Evolutionary conservation across 2,113 vertebrate genomes (phyloP), one percentile per base, ranked within the genome.

Genomic region (Engraulis encrasicolus): DNA sequence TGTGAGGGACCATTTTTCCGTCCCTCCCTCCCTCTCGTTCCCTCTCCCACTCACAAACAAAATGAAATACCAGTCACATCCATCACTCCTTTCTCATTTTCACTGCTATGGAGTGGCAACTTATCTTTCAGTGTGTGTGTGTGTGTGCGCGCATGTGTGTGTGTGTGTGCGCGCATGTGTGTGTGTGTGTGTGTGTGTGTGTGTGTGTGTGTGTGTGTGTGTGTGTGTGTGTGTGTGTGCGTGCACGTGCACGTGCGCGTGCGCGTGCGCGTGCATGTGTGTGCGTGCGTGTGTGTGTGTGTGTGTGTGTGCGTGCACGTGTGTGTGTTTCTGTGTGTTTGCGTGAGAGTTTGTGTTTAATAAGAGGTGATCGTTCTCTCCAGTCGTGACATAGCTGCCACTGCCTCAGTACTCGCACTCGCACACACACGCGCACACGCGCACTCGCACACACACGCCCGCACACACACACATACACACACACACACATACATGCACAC

Each of bases 1-100:
- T 27, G 58, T 31, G 18, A 15, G 66, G 17, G 66, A 34, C 11
- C 12, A 14, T 31, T 74, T 3, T 27, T 31, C 66, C 1, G 1
- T 74, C 31, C 23, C 31, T 74, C 66, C 34, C 31, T 74, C 66
- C 2, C 40, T 45, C 66, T 15, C 23, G 5, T 27, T 74, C 31
- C 34, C 66, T 2, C 40, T 45, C 66, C 31, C 23, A 14, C 23
- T 74, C 66, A 17, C 66, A 74, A 17, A 31, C 66, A 54, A 87
- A 84, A 87, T 87, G 50, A 80, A 86, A 77, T 66, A 78, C 79
- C 83, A 48, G 38, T 74, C 77, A 54, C 85, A 87, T 87, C 82
- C 81, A 89, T 90, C 86, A 87, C 82, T 85, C 61, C 79, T 90
- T 89, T 84, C 83, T 89, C 66, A 86, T 87, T 89, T 89, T 81